Conservation (phyloP, 2,888 invertebrate genomes). For the Ormyrus labotus region DNA sequence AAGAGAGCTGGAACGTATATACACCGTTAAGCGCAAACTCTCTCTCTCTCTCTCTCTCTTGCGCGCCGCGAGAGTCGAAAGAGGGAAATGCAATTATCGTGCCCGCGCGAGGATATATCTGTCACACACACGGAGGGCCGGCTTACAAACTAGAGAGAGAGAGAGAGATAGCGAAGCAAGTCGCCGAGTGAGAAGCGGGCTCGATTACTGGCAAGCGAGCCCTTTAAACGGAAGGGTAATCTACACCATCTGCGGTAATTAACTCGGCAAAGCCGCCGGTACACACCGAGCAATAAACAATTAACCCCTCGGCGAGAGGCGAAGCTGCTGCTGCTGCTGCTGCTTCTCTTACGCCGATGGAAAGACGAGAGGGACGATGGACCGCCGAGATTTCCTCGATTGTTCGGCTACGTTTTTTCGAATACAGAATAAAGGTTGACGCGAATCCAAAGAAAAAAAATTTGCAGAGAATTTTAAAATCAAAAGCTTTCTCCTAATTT, state of each 20-base stretch:
- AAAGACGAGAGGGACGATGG: too few relatives aligned
- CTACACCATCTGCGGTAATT: slow-evolving; percentile 53
- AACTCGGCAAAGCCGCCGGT: slow-evolving; percentile 4
- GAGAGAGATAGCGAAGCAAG: neutral
- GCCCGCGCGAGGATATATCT: slow-evolving; percentile 33
- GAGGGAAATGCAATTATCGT: slow-evolving; percentile 46
- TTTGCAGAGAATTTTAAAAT: too few relatives aligned
- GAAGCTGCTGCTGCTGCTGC: neutral
- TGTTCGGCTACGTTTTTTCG: too few relatives aligned
- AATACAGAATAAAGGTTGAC: too few relatives aligned
- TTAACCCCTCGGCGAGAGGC: slow-evolving; percentile 44
- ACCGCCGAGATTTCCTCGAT: too few relatives aligned
- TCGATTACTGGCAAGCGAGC: slow-evolving; percentile 48
- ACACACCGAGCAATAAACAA: slow-evolving; percentile 43
- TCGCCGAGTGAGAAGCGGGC: slow-evolving; percentile 11
- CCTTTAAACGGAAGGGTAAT: slow-evolving; percentile 51
- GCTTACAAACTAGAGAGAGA: slow-evolving; percentile 21
- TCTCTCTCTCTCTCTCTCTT: too few relatives aligned
- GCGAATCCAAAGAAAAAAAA: too few relatives aligned
- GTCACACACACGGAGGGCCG: slow-evolving; percentile 1
- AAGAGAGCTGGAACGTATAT: neutral
- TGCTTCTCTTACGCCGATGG: neutral
- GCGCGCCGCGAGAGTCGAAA: neutral
- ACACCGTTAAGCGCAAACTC: neutral
- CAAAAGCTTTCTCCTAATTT: too few relatives aligned